Base-by-base conservation (phyloP, 2,888 invertebrate species). In the Bedellia somnulentella region DNA sequence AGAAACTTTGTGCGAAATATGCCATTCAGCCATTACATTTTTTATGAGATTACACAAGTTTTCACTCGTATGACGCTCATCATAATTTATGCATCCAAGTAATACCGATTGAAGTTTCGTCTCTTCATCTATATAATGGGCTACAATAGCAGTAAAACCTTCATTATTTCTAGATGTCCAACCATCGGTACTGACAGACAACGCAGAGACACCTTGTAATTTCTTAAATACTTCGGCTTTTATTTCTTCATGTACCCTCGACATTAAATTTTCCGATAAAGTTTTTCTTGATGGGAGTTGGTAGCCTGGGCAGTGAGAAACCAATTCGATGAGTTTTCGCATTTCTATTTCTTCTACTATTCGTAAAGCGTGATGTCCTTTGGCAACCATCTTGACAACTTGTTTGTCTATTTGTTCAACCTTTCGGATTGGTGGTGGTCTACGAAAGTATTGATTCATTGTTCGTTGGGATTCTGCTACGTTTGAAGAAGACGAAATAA, bases 201-300 rank as follows among this genome's bases (percentile, higher is more conserved):
- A 18, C 8, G 18, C 18, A 5, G 18, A 6, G 5, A 18, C 18
- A 18, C 5, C 18, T 18, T 18, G 18, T 18, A 18, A 18, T 18
- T 18, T 18, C 8, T 18, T 18, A 6, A n/a, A n/a, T 18, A 18
- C 10, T 27, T 61, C 63, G 66, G 8, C 27, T 10, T 9, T 16
- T 16, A 27, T n/a, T 5, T 12, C 18, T 2, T 27, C 10, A 18
- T 17, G 18, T 16, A 8, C 3, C 8, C 27, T 27, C 10, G 17
- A 17, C 17, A 27, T 17, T 27, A 27, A 17, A 27, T 16, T 27
- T 17, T 16, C 18, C 3, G 27, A 27, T 15, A 27, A 27, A 6
- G 27, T 27, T 27, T 27, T 27, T 27, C 27, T 27, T 16, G 27
- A 17, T 8, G 27, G 27, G 10, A 27, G 18, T 3, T 17, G 16